Base-by-base conservation (phyloP, 2,113 vertebrate species). In the Hystrix cristata region DNA sequence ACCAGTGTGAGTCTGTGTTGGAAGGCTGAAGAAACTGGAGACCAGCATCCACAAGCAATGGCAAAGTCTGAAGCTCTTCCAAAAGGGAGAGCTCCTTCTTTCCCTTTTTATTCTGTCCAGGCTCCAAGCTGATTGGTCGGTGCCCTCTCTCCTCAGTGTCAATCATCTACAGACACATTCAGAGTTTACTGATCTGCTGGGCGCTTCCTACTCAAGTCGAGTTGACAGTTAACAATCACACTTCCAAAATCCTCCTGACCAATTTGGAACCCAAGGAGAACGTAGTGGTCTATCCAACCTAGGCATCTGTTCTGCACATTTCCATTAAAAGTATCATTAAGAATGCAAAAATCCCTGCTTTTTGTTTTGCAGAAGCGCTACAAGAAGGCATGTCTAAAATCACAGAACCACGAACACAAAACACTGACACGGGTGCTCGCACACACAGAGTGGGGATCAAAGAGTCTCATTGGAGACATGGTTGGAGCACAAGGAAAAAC, bases 351-450 rank as follows among this genome's bases (percentile, higher is more conserved):
- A 96, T 84, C 59, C 96, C 90, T 97, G 94, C 62, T 55, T 82
- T 82, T 90, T 82, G 38, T 98, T 98, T 96, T 98, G 97, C 97
- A 98, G 97, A 98, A 99, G 98, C 97, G 97, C 97, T 97, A 98
- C 96, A 98, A 98, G 94, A 98, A 98, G 98, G 98, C 98, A 97
- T 96, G 97, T 98, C 97, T 98, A 98, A 98, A 98, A 98, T 97
- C 97, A 98, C 97, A 98, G 98, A 98, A 96, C 96, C 97, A 93
- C 57, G 94, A 76, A 92, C 74, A 96, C 85, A 90, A 43, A 88
- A 93, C 88, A 90, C 48, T 80, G 88, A 96, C 94, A 93, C 6
- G 1, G 55, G 67, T 92, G 65, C 90, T 85, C 23, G 69, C 93
- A 93, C 80, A 96, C 88, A 94, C 65, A 94, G 48, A 90, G 31